phyloP scores from a whole-genome alignment of 2,113 vertebrate species.

The Craseonycteris thonglongyai region DNA sequence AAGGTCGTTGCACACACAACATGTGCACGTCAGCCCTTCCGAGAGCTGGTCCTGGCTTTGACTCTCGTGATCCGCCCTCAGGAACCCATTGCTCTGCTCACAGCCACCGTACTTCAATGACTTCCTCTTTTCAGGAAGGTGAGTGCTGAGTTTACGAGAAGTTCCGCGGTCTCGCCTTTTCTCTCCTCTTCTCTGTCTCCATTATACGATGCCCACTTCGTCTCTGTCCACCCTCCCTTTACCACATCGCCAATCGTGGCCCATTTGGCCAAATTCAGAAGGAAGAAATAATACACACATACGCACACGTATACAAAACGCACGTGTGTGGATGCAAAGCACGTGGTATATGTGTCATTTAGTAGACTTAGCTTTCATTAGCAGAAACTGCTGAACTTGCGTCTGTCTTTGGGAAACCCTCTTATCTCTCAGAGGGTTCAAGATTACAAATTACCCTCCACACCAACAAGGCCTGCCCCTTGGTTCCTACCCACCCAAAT shows the following conservation, averaged over 20 bases:
- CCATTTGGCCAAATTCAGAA: neutral
- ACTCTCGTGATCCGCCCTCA: neutral
- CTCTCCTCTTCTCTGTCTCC: neutral
- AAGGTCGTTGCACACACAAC: neutral
- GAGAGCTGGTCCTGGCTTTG: neutral
- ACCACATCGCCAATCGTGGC: rapidly evolving
- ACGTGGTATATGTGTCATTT: rapidly evolving
- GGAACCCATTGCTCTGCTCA: neutral
- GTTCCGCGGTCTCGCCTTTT: too few species aligned
- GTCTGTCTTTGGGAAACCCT: neutral
- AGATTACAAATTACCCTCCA: neutral
- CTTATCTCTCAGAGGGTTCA: neutral
- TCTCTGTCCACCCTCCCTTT: neutral
- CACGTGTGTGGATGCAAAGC: rapidly evolving
- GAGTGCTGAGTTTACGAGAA: neutral
- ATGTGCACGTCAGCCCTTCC: rapidly evolving
- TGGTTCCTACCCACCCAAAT: rapidly evolving
- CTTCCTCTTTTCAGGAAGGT: neutral
- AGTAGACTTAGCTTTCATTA: neutral
- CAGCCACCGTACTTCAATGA: too few species aligned
- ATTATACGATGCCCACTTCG: neutral
- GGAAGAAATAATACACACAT: neutral
- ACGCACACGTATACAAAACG: too few species aligned
- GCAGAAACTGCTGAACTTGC: neutral
- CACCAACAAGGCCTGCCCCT: neutral